Evolutionary conservation across 1,140 invertebrate species (phyloP), one percentile per base, ranked within the genome.

Genomic region (Antheraea mylitta): DNA sequence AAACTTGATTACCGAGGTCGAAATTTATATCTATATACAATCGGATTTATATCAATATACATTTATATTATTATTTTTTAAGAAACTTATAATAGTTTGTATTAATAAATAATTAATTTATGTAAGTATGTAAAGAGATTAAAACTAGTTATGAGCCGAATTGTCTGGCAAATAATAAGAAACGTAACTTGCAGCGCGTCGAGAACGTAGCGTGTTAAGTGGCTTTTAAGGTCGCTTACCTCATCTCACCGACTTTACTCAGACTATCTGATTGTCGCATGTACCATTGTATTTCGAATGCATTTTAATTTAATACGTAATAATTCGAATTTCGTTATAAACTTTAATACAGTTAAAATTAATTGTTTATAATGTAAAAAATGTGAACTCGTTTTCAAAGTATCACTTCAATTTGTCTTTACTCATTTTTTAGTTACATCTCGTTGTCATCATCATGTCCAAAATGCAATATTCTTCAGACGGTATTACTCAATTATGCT

Each of bases 141-240:
- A 37, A 58, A 18, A 38, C 36, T 67, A 71, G 83, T 80, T 81
- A 81, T 88, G 80, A 81, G 71, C 77, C 76, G 76, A 87, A 85
- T 86, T 86, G 85, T 81, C 30, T 82, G 78, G 82, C 76, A 80
- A 85, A 82, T 80, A 87, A 88, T 88, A 87, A 87, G 81, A 89
- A 88, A 82, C 82, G 81, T 82, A 85, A 78, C 79, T 81, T 85
- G 82, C 79, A 81, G 65, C 74, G 64, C 68, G 71, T 64, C 58
- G 74, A 70, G 78, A 79, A 78, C 78, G 76, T 77, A 79, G 75
- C 70, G 80, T 81, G 87, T 81, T 87, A 90, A 92, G 89, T 91
- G 88, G 80, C 82, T 87, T 83, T 85, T 90, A 90, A 90, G 88
- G 88, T 89, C 89, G 85, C 86, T 92, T 92, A 92, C 89, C 88